phyloP scores from a whole-genome alignment of 2,113 vertebrate genomes.

The Leiothrix lutea region DNA sequence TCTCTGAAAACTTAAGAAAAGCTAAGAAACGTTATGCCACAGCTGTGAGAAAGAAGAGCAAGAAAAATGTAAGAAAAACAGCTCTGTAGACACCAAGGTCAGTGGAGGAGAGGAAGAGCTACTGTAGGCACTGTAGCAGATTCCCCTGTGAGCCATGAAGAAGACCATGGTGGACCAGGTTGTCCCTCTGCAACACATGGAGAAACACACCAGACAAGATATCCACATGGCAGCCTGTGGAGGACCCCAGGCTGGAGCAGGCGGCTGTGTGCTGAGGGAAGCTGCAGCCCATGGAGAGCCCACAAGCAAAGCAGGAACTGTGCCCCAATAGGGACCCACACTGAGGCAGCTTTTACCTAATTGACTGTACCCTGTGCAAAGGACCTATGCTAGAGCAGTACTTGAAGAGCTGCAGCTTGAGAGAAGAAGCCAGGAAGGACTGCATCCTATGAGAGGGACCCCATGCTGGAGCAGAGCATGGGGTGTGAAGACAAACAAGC shows the following conservation, averaged over 20 bases:
- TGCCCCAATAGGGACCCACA: background rate
- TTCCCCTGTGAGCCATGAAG: fast-evolving
- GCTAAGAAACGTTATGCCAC: fast-evolving
- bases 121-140: background rate
- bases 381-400: background rate
- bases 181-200: background rate
- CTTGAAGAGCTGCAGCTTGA: background rate
- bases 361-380: background rate
- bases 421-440: background rate
- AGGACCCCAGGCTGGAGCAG: background rate
- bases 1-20: background rate
- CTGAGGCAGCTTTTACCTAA: background rate
- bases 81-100: background rate
- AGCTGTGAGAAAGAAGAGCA: background rate
- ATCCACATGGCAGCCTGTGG: background rate
- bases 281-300: background rate
- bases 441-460: background rate
- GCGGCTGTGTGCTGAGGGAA: background rate
- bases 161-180: background rate
- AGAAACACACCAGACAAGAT: background rate
- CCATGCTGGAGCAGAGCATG: background rate
- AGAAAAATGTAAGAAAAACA: background rate
- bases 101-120: background rate
- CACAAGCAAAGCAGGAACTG: background rate
- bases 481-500: background rate